Percentiles rank a stretch among this genome's conserved stretches.
Conservation (phyloP, 2,888 invertebrate genomes). For the Prostheceraeus crozeri region DNA sequence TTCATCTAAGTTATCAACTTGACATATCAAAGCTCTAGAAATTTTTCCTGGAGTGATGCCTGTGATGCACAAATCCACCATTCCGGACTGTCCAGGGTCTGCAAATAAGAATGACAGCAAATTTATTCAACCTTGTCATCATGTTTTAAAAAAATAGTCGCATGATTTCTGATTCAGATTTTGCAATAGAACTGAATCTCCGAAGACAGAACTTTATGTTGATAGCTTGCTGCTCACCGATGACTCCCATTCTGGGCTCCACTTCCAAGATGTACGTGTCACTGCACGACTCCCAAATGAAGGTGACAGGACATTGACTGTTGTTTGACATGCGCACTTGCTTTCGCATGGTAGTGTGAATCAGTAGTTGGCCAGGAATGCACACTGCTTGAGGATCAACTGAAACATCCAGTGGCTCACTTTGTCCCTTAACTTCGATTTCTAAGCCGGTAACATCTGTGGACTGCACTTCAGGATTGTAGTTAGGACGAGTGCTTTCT, state of each 20-base stretch:
- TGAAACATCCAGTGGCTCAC: constrained; percentile 50
- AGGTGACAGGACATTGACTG: constrained; percentile 51
- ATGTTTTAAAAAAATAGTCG: too few relatives aligned
- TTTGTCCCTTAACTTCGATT: constrained; percentile 52
- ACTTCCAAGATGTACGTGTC: constrained; percentile 50
- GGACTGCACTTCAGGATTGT: background rate
- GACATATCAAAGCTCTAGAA: constrained; percentile 49
- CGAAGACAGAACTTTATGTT: too few relatives aligned
- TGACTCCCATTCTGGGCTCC: constrained; percentile 52
- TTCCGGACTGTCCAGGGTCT: constrained; percentile 51
- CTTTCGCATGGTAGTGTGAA: constrained; percentile 50
- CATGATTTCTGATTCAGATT: too few relatives aligned
- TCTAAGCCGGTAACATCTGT: constrained; percentile 44
- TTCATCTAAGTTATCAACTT: constrained; percentile 51
- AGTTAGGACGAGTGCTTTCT: background rate
- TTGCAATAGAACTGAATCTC: too few relatives aligned
- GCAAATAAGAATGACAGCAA: too few relatives aligned
- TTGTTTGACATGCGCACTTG: constrained; percentile 53
- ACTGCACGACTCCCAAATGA: constrained; percentile 51
- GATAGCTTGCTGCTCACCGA: too few relatives aligned
- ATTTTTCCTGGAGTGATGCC: constrained; percentile 50
- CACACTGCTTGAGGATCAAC: constrained; percentile 53
- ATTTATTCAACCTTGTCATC: too few relatives aligned
- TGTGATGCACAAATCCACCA: constrained; percentile 51
- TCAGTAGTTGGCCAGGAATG: constrained; percentile 48